phyloP scores from a whole-genome alignment of 23 tunicate genomes.

The Trididemnum miniatum region DNA sequence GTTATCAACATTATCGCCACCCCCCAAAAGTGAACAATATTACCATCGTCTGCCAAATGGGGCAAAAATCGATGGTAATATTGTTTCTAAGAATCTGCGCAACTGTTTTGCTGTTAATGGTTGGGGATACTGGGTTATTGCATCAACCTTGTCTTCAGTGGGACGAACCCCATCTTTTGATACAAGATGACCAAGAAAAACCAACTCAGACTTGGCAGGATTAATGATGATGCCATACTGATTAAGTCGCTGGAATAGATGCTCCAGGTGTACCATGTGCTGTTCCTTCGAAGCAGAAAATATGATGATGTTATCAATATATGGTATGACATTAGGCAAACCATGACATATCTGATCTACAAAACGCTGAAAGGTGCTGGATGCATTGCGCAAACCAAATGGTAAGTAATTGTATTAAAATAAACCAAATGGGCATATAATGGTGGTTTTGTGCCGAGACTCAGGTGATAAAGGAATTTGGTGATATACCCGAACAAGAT shows the following conservation, averaged over 20 bases:
- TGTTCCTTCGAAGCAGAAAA: slow-evolving; percentile 1
- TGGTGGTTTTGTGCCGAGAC: slow-evolving; percentile 14
- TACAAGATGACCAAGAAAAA: slow-evolving; percentile 12
- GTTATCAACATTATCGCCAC: no score
- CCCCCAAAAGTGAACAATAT: no score
- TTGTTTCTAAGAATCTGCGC: not conserved
- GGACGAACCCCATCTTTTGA: not conserved
- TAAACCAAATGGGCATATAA: slow-evolving; percentile 20
- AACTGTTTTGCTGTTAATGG: not conserved
- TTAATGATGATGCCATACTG: slow-evolving; percentile 20
- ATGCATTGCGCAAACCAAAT: slow-evolving; percentile 40
- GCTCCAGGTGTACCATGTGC: slow-evolving; percentile 12
- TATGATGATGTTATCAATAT: slow-evolving; percentile 39
- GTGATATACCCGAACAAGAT: slow-evolving; percentile 36
- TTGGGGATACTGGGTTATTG: not conserved
- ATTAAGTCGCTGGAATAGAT: slow-evolving; percentile 21
- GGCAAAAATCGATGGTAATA: slow-evolving; percentile 4
- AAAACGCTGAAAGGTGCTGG: slow-evolving; percentile 37
- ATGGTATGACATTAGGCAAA: slow-evolving; percentile 12
- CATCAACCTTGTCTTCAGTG: not conserved
- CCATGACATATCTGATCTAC: slow-evolving; percentile 37
- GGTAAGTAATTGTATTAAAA: slow-evolving; percentile 34
- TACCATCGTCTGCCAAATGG: not conserved
- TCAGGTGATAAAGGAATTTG: slow-evolving; percentile 35
- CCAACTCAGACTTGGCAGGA: slow-evolving; percentile 21